Conservation (phyloP, 2,797 vertebrate species). For the Gymnodraco acuticeps region DNA sequence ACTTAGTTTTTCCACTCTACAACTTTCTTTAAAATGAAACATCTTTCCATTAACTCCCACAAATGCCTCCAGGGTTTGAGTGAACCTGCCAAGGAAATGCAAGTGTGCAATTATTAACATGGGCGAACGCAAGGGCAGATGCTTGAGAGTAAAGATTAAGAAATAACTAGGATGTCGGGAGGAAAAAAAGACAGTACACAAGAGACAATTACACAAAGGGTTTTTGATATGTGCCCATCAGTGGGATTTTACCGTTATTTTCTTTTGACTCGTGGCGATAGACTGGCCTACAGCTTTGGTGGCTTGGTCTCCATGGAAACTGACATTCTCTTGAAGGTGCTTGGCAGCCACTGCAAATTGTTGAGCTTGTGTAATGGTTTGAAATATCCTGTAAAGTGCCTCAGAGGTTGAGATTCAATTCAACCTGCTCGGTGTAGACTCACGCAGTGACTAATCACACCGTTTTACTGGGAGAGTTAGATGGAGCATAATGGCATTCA, state of each 20-base stretch:
- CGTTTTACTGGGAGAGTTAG: constrained; percentile 38
- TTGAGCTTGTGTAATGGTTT: constrained; percentile 75
- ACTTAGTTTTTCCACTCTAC: background rate
- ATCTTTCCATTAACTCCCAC: constrained; percentile 17
- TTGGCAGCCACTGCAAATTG: constrained; percentile 74
- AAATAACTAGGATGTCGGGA: constrained; percentile 40
- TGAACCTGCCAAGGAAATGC: constrained; percentile 11
- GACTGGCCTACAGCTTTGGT: constrained; percentile 49
- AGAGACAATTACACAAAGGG: constrained; percentile 27
- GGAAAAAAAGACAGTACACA: constrained; percentile 24
- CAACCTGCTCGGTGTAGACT: constrained; percentile 50
- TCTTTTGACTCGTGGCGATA: constrained; percentile 24
- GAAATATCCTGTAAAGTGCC: constrained; percentile 76
- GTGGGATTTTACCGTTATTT: constrained; percentile 28
- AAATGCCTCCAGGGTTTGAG: constrained; percentile 2
- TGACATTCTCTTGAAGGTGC: constrained; percentile 77
- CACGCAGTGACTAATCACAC: constrained; percentile 47
- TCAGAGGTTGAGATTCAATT: constrained; percentile 70
- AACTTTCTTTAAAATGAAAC: constrained; percentile 3
- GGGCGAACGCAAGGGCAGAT: constrained; percentile 51
- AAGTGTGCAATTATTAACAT: constrained; percentile 39
- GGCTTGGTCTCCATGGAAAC: constrained; percentile 84
- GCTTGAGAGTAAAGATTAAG: constrained; percentile 42
- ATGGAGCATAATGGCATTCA: constrained; percentile 39
- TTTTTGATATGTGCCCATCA: constrained; percentile 53